These are phyloP conservation scores for Rhagoletis pomonella DNA, from an alignment of 1,140 invertebrate species.

Conservation along the genomic window DNA sequence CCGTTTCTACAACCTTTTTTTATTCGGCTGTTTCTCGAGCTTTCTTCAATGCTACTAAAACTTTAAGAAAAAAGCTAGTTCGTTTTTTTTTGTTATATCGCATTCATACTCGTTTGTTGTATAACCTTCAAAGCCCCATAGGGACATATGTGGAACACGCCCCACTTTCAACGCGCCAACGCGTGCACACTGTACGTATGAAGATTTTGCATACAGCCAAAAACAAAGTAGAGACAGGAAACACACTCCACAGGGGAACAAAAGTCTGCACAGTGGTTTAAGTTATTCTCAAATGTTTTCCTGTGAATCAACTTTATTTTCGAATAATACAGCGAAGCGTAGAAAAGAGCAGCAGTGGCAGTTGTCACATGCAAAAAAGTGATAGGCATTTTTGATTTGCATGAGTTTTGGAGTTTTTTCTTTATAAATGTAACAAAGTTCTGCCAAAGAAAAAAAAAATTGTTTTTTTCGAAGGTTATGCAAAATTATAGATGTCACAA, in stretches of 20 bases:
- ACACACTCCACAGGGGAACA: not conserved
- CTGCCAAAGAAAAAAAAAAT: no score
- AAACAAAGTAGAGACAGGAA: not conserved
- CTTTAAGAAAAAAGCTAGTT: not conserved
- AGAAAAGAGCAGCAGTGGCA: no score
- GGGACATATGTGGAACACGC: conserved; percentile 61
- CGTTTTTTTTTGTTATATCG: not conserved
- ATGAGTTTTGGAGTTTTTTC: no score
- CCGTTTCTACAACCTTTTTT: conserved; percentile 36
- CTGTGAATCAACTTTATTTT: no score
- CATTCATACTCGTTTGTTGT: not conserved
- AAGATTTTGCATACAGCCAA: not conserved
- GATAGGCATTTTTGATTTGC: no score
- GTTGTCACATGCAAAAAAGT: no score
- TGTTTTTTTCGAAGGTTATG: no score
- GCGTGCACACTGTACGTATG: not conserved
- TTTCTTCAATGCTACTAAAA: not conserved
- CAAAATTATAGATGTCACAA: no score
- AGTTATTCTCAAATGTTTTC: not conserved
- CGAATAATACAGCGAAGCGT: no score
- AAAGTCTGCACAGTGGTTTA: conserved; percentile 13
- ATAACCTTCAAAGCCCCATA: conserved; percentile 45
- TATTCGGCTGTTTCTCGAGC: not conserved
- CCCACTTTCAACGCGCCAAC: conserved; percentile 69
- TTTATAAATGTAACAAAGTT: no score